phyloP scores from a whole-genome alignment of 2,797 vertebrate genomes.

The Propithecus deckenii region DNA sequence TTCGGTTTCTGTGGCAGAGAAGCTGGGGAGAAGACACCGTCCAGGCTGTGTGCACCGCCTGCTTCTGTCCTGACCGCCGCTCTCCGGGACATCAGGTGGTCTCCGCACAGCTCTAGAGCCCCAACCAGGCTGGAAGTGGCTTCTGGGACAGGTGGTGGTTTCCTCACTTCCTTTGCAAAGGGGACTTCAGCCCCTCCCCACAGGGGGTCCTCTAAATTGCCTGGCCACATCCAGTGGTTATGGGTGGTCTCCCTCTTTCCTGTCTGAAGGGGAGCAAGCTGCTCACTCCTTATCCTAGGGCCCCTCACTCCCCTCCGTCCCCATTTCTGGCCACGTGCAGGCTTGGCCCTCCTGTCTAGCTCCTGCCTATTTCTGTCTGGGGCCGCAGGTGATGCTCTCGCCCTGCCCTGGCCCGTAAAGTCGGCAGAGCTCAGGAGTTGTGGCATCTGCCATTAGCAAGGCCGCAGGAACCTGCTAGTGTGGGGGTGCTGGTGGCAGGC shows the following conservation, averaged over 20 bases:
- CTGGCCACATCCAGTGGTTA: background rate
- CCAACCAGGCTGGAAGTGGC: background rate
- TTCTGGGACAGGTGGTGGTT: background rate
- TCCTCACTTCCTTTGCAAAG: background rate
- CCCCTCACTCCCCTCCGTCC: background rate
- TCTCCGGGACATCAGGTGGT: background rate
- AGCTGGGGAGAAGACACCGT: background rate
- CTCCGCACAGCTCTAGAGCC: accelerated
- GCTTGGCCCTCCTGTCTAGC: background rate
- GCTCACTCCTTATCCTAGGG: background rate
- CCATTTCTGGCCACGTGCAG: background rate
- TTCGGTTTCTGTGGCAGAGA: conserved; percentile 64
- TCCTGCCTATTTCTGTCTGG: background rate
- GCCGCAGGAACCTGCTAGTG: accelerated
- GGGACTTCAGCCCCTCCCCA: background rate
- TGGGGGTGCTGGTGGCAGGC: background rate
- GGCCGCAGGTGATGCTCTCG: background rate
- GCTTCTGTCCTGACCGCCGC: background rate
- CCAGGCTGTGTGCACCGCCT: background rate
- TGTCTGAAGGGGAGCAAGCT: background rate
- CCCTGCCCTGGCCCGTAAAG: background rate
- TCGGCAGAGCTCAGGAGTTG: background rate
- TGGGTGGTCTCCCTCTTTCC: background rate
- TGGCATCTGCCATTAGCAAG: background rate
- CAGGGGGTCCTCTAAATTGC: background rate